Evolutionary conservation across 2,888 invertebrate species (phyloP).

Genomic region (Odontothrips loti): DNA sequence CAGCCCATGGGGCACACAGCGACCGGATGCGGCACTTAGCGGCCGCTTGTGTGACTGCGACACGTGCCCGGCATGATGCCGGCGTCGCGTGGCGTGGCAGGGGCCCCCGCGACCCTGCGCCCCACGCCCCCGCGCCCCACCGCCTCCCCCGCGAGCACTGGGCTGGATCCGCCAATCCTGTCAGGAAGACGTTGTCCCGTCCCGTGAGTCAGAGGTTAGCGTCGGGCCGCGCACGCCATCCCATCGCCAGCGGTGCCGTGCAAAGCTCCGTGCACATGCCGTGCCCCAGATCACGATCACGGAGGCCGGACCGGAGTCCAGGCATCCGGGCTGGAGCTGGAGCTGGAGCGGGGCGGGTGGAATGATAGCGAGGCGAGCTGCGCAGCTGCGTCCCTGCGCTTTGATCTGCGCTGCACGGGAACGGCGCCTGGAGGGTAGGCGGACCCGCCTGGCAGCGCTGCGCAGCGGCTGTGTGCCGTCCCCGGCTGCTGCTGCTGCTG

Average conservation of each 20-base stretch:
- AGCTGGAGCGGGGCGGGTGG: not conserved
- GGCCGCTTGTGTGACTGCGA: not conserved
- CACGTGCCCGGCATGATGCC: conserved; percentile 23
- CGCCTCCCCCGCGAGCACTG: not conserved
- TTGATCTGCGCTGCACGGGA: not conserved
- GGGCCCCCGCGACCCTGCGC: not conserved
- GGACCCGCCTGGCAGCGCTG: not conserved
- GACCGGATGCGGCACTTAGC: conserved; percentile 23
- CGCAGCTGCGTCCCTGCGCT: not conserved
- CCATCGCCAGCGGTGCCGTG: not conserved
- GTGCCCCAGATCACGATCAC: not conserved
- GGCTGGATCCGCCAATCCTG: not conserved
- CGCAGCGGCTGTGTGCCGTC: not conserved
- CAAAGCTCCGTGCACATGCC: too few species aligned
- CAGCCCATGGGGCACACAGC: not conserved
- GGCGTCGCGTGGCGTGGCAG: not conserved
- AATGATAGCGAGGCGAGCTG: too few species aligned
- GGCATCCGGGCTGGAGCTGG: not conserved
- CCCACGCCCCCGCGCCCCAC: not conserved
- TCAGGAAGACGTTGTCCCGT: not conserved
- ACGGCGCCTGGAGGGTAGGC: not conserved
- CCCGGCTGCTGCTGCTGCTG: not conserved
- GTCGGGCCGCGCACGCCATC: not conserved
- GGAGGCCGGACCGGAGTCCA: not conserved
- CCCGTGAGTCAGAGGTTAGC: not conserved